Conservation (phyloP, 1,140 invertebrate species). For the Leucophenga varia region DNA sequence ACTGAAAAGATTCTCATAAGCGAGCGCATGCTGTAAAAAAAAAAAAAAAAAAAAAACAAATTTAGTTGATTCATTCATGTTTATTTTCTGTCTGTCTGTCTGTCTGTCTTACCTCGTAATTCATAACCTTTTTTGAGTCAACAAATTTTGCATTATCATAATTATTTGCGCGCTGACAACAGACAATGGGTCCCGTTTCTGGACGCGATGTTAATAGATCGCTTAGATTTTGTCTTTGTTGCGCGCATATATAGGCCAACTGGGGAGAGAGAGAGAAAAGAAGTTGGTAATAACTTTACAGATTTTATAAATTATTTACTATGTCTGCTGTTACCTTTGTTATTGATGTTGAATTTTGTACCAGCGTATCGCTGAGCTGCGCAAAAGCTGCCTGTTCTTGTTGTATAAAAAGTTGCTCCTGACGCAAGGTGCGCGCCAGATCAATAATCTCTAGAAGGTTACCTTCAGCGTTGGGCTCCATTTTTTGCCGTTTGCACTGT, state of each 20-base stretch:
- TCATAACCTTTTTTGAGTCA: conserved; percentile 85
- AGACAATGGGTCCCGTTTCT: conserved; percentile 72
- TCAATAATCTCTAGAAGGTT: conserved; percentile 56
- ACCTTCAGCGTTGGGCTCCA: conserved; percentile 49
- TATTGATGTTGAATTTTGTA: conserved; percentile 45
- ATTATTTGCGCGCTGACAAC: conserved; percentile 74
- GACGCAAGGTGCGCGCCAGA: conserved; percentile 50
- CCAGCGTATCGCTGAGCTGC: conserved; percentile 37
- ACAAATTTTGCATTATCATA: conserved; percentile 81
- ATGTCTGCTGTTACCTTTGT: too few relatives aligned
- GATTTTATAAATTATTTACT: too few relatives aligned
- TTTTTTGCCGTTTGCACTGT: conserved; percentile 16
- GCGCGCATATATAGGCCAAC: conserved; percentile 84
- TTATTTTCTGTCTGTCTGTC: too few relatives aligned
- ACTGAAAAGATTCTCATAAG: conserved; percentile 78
- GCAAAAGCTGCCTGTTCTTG: conserved; percentile 49
- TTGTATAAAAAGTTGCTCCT: conserved; percentile 53
- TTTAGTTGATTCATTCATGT: not conserved
- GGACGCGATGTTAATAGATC: conserved; percentile 73
- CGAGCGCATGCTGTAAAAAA: conserved; percentile 66
- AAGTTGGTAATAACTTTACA: too few relatives aligned
- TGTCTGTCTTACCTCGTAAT: conserved; percentile 74
- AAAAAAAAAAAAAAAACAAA: conserved; percentile 9
- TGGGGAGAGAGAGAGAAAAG: conserved; percentile 53
- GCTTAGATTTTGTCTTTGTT: conserved; percentile 84